phyloP scores from a whole-genome alignment of 2,113 vertebrate species.

The Melanerpes aurifrons region DNA sequence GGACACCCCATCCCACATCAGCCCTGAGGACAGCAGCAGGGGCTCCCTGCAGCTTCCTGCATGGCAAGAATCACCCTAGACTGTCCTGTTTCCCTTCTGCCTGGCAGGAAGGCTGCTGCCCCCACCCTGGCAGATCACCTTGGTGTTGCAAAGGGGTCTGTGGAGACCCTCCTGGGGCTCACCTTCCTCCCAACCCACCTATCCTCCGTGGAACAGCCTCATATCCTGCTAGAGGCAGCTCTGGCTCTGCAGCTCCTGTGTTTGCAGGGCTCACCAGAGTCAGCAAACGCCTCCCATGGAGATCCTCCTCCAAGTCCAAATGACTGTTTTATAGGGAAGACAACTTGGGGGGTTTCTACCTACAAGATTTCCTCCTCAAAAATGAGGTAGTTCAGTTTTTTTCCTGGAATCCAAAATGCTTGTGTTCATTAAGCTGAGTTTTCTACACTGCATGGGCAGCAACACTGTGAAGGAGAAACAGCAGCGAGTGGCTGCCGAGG shows the following conservation, averaged over 20 bases:
- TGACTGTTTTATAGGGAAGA: not conserved
- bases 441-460: not conserved
- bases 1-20: not conserved
- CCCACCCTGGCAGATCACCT: no score
- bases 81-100: rapidly evolving
- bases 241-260: not conserved
- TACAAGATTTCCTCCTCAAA: not conserved
- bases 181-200: not conserved
- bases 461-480: not conserved
- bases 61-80: not conserved
- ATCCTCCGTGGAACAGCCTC: not conserved
- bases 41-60: not conserved
- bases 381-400: rapidly evolving
- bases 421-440: not conserved
- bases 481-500: not conserved
- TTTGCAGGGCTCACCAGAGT: not conserved
- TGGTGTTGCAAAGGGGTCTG: not conserved
- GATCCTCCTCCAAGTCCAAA: not conserved
- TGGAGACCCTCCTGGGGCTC: not conserved
- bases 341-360: not conserved
- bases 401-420: not conserved
- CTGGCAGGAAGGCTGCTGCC: not conserved
- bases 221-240: not conserved
- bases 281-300: rapidly evolving
- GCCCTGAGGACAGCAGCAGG: rapidly evolving